Base-by-base conservation (phyloP, 1,140 invertebrate genomes). In the Trichomalopsis sarcophagae region DNA sequence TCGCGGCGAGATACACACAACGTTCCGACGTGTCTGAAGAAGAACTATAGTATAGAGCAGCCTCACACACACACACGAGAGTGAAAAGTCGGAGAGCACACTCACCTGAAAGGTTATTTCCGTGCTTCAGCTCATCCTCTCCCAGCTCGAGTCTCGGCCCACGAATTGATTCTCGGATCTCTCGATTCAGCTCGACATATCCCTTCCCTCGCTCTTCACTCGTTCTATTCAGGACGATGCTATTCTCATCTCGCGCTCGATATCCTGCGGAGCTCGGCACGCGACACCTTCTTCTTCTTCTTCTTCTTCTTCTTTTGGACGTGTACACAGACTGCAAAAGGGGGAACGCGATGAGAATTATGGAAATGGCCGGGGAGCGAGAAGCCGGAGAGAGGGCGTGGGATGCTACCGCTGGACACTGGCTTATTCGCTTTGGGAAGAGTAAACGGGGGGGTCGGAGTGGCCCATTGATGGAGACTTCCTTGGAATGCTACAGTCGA, bases 121-220 rank as follows among this genome's bases (percentile, higher is more conserved):
- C 77, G 40, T 77, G 78, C 79, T 81, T 85, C 84, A 81, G n/a
- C 84, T 85, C 79, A 86, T 86, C 50, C 75, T 82, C 71, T 55
- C 6, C 2, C 9, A 62, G 10, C 30, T 66, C 55, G 17, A 7
- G 1, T 11, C 77, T 50, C n/a, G 68, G 21, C 11, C 44, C 27
- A 30, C 33, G 68, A 74, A 81, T 81, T 44, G 71, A 84, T 75
- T 47, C 73, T 75, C 84, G 50, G 50, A 85, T 85, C 73, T 81
- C 47, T 76, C 71, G 33, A 76, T 69, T 76, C 71, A 85, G 40
- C 55, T 23, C 47, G 17, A 76, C 71, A 76, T 85, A 76, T 85
- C 69, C 23, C 47, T 23, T 47, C 79, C 23, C 13, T 55, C 33
- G 33, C 66, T 62, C 21, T 74, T 74, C 27, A 10, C 62, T 71